Percentiles rank a stretch among this genome's conserved stretches.
Conservation (phyloP, 2,888 invertebrate species). For the Drosophila testacea region DNA sequence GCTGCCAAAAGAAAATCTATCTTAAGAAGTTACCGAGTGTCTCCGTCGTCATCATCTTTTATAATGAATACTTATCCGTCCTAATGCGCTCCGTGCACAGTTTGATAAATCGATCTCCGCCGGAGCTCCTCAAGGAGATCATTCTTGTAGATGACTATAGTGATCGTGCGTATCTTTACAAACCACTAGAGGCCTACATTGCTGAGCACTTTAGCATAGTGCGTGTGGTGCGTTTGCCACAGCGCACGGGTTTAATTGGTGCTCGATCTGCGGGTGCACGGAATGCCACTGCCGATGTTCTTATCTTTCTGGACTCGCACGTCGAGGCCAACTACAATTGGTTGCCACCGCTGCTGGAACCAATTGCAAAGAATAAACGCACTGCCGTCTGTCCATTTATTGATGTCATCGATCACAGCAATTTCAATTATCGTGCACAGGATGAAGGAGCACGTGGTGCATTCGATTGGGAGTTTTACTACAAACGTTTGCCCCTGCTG, state of each 20-base stretch:
- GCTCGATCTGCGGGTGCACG: conserved; percentile 95
- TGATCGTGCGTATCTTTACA: conserved; percentile 90
- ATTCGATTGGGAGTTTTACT: conserved; percentile 99
- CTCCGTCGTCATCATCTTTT: conserved; percentile 96
- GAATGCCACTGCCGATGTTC: conserved; percentile 91
- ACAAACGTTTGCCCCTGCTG: conserved; percentile 94
- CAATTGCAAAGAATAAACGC: conserved; percentile 93
- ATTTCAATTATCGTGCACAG: conserved; percentile 96
- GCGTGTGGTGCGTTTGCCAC: conserved; percentile 89
- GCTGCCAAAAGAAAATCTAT: conserved; percentile 81
- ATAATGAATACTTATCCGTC: conserved; percentile 97
- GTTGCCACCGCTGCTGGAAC: conserved; percentile 96
- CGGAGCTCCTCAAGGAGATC: conserved; percentile 93
- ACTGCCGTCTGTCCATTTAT: conserved; percentile 98
- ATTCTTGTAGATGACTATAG: conserved; percentile 96
- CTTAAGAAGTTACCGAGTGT: conserved; percentile 88
- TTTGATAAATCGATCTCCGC: conserved; percentile 93
- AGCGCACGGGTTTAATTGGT: conserved; percentile 93
- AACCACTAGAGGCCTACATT: conserved; percentile 91
- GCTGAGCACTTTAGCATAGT: conserved; percentile 90
- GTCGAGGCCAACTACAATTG: conserved; percentile 96
- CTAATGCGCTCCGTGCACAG: conserved; percentile 92
- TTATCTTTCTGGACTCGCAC: conserved; percentile 96
- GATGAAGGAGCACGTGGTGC: conserved; percentile 97
- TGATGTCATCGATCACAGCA: conserved; percentile 96